Evolutionary conservation across 2,797 vertebrate species (phyloP), one percentile per base, ranked within the genome.

Genomic region (Acipenser ruthenus): DNA sequence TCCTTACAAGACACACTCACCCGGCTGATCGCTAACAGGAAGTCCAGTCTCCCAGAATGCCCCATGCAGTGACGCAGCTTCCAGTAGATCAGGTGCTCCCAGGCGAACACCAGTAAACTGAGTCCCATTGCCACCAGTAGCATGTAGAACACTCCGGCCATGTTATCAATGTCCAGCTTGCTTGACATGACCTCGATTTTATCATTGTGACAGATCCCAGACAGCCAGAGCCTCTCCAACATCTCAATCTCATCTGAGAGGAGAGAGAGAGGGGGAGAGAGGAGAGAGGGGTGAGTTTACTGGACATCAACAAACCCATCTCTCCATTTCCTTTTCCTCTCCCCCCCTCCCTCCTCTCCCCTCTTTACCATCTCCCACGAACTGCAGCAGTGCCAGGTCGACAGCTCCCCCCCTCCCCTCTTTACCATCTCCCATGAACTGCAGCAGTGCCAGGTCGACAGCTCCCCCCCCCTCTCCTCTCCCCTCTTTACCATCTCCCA

Each of bases 61-160:
- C 88, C 89, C 88, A 95, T 88, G 79, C 93, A 93, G 76, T 95
- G 94, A 5, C 93, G 87, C 62, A 95, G 85, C 62, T 91, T 91
- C 93, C 94, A 94, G 79, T 95, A 94, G 70, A 94, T 88, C 74
- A 96, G 90, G 75, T 96, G 92, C 81, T 92, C 94, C 92, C 93
- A 91, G 70, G 87, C 88, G 67, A 90, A 89, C 66, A 91, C 89
- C 69, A 91, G 78, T 64, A 90, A 77, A 74, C 89, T 88, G 69
- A 90, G 84, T 64, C 90, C 87, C 87, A 90, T 91, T 68, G 90
- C 90, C 78, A 93, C 89, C 73, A 91, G 81, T 69, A 87, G 78
- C 86, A 89, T 93, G 80, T 90, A 92, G 84, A 93, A 92, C 65
- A 94, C 90, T 13, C 89, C 89, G 2, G 86, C 89, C 89, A 90